phyloP scores from a whole-genome alignment of 2,113 vertebrate genomes.

The Baryphthengus martii region DNA sequence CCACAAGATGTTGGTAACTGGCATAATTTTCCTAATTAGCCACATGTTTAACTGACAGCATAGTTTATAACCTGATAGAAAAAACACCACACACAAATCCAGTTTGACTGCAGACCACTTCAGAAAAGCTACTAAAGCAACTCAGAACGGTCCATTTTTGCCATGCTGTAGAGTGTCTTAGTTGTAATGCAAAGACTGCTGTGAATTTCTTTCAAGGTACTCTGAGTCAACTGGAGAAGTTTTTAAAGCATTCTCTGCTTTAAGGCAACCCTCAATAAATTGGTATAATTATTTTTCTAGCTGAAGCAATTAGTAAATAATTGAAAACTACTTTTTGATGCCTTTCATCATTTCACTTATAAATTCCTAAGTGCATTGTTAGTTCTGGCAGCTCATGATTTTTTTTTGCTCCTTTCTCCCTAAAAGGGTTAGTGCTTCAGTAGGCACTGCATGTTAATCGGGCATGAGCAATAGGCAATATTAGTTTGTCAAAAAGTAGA shows the following conservation, averaged over 20 bases:
- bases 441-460: conserved; percentile 2
- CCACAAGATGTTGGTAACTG: background rate
- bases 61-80: background rate
- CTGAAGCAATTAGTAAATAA: conserved; percentile 60
- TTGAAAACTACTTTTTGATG: background rate
- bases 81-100: fast-evolving
- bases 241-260: background rate
- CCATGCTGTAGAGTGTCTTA: background rate
- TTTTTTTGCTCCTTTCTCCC: background rate
- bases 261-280: conserved; percentile 4
- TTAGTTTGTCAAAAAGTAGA: conserved; percentile 3
- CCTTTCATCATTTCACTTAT: conserved; percentile 26
- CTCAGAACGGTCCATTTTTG: background rate
- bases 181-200: background rate
- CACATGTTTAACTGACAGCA: background rate
- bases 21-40: background rate
- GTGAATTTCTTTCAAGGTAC: background rate
- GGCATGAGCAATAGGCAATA: background rate
- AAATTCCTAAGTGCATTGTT: conserved; percentile 37
- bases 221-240: background rate
- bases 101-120: background rate
- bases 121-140: background rate
- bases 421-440: background rate
- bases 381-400: background rate
- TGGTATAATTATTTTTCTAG: conserved; percentile 28